Evolutionary conservation across 2,797 vertebrate genomes (phyloP).

Genomic region (Pristis pectinata): DNA sequence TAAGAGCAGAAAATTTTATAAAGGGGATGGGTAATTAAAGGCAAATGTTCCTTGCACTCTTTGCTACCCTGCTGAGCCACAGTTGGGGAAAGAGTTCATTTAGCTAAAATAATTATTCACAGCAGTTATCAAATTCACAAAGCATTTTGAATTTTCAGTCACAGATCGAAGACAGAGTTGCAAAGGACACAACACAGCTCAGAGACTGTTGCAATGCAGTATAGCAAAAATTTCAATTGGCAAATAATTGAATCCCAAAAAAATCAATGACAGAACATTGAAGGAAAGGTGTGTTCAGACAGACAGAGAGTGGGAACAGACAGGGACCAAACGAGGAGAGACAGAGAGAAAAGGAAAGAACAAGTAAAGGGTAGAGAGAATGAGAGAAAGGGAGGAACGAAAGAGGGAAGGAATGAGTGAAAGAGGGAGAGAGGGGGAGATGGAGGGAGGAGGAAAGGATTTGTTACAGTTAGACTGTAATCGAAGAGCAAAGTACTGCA

Average conservation of each 20-base stretch:
- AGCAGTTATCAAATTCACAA: constrained; percentile 8
- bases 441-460: no score
- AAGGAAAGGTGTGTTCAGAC: not conserved
- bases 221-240: not conserved
- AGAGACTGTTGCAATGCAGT: not conserved
- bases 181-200: not conserved
- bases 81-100: not conserved
- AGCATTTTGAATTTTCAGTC: constrained; percentile 8
- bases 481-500: no score
- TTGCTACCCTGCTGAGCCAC: not conserved
- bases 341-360: no score
- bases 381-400: no score
- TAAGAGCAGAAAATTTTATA: not conserved
- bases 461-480: no score
- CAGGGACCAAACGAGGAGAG: no score
- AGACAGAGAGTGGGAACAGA: no score
- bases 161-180: not conserved
- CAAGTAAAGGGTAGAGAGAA: no score
- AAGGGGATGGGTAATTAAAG: not conserved
- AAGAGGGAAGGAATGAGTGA: no score
- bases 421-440: no score
- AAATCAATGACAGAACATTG: not conserved
- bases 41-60: not conserved
- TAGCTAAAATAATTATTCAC: constrained; percentile 2
- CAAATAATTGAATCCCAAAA: no score